Percentiles rank a stretch among this genome's conserved stretches.
Evolutionary conservation across 92 coral and sea anemone species (phyloP).

Genomic region (Paragorgia papillata): DNA sequence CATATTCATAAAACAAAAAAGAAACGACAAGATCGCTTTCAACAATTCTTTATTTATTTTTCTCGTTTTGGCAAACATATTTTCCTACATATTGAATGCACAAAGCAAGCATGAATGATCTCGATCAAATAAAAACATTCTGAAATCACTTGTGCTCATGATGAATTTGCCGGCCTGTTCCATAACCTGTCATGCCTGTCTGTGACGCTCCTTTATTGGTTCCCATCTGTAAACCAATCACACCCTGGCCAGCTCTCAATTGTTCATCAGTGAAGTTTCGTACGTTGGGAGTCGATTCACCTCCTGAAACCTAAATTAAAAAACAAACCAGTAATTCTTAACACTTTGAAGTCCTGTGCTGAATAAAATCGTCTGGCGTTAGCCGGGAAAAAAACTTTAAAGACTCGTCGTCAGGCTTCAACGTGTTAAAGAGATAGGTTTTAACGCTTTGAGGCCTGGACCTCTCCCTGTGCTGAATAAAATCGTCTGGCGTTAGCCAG

Average conservation of each 20-base stretch:
- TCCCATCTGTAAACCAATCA: slow-evolving; percentile 90
- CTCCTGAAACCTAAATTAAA: slow-evolving; percentile 25
- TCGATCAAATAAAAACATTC: background rate
- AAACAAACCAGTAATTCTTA: background rate
- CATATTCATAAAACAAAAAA: too few relatives aligned
- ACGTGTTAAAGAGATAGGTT: too few relatives aligned
- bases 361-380: too few relatives aligned
- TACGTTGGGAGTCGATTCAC: slow-evolving; percentile 68
- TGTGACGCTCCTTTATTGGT: slow-evolving; percentile 80
- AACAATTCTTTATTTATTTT: too few relatives aligned
- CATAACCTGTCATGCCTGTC: slow-evolving; percentile 52
- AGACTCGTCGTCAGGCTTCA: too few relatives aligned
- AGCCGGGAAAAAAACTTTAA: too few relatives aligned
- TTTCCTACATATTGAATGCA: background rate
- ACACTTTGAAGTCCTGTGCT: too few relatives aligned
- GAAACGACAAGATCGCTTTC: too few relatives aligned
- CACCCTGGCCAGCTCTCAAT: slow-evolving; percentile 59
- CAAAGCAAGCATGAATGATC: too few relatives aligned
- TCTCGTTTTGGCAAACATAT: background rate
- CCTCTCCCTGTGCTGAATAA: too few relatives aligned
- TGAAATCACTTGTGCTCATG: background rate
- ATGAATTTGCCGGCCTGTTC: slow-evolving; percentile 19
- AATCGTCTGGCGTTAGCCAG: too few relatives aligned
- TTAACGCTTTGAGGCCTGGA: too few relatives aligned
- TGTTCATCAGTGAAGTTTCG: slow-evolving; percentile 78